phyloP scores from a whole-genome alignment of 2,797 vertebrate species.

The Etheostoma nigrum region DNA sequence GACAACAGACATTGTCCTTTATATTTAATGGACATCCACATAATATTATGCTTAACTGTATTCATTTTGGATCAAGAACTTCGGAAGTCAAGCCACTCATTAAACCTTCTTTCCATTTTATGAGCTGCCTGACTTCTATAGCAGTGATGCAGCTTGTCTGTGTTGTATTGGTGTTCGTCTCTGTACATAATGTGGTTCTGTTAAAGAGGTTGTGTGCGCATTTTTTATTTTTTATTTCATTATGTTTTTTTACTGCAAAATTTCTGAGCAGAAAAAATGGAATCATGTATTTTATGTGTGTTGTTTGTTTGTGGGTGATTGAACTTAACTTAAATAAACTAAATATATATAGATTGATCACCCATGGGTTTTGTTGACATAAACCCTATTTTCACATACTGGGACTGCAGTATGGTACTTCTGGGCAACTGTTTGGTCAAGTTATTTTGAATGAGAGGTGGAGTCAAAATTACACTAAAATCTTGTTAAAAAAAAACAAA shows the following conservation, averaged over 20 bases:
- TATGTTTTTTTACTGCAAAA: neutral
- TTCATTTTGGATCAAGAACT: neutral
- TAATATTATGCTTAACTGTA: neutral
- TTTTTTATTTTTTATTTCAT: neutral
- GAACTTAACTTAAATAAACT: slow-evolving; percentile 33
- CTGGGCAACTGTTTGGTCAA: slow-evolving; percentile 1
- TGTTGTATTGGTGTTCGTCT: neutral
- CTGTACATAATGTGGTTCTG: neutral
- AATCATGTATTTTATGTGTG: neutral
- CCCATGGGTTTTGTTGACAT: slow-evolving; percentile 56
- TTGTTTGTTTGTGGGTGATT: neutral
- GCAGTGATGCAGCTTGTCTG: neutral
- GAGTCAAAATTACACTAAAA: slow-evolving; percentile 24
- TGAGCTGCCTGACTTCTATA: neutral
- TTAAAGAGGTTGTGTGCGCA: neutral
- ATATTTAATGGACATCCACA: neutral
- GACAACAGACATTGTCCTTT: neutral
- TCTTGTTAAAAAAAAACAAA: neutral
- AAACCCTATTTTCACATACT: slow-evolving; percentile 65
- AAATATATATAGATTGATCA: neutral
- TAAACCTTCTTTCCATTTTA: neutral
- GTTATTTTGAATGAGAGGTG: slow-evolving; percentile 1
- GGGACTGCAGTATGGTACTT: neutral
- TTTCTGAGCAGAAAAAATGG: neutral
- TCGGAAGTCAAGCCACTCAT: neutral